Evolutionary conservation across 2,888 invertebrate species (phyloP).

Genomic region (Protophormia terraenovae): DNA sequence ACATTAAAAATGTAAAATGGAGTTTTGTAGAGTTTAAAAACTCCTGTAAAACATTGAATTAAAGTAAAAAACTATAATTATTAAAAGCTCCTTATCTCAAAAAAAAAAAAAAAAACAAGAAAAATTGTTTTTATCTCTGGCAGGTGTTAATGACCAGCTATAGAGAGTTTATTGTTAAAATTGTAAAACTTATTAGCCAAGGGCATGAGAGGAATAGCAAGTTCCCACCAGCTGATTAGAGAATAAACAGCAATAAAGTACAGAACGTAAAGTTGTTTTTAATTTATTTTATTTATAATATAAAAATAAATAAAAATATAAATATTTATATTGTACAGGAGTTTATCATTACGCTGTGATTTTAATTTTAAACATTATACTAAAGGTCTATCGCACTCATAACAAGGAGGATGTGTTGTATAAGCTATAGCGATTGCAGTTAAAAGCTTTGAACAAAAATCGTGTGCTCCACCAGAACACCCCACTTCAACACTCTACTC

Average conservation of each 20-base stretch:
- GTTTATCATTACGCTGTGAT: background rate
- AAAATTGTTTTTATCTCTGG: too few relatives aligned
- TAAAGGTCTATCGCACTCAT: background rate
- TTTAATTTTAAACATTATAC: background rate
- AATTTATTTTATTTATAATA: background rate
- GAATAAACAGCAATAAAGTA: slow-evolving; percentile 8
- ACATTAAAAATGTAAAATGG: too few relatives aligned
- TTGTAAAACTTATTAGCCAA: background rate
- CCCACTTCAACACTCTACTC: background rate
- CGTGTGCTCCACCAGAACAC: background rate
- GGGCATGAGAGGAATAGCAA: background rate
- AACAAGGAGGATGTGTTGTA: background rate
- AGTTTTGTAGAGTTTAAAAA: too few relatives aligned
- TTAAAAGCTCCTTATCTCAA: background rate
- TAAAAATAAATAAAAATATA: slow-evolving; percentile 11
- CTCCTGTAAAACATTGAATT: too few relatives aligned
- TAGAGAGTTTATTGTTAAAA: background rate
- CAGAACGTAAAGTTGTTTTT: background rate
- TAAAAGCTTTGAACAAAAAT: background rate
- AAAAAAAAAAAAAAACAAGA: background rate
- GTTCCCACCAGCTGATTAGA: slow-evolving; percentile 37
- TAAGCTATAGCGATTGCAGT: background rate
- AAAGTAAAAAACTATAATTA: too few relatives aligned
- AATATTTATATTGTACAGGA: background rate
- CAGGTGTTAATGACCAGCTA: background rate